A percentile compares a stretch with the other conserved stretches of the same genome.
Conservation (phyloP, 2,888 invertebrate species). For the Camptogramma bilineatum region DNA sequence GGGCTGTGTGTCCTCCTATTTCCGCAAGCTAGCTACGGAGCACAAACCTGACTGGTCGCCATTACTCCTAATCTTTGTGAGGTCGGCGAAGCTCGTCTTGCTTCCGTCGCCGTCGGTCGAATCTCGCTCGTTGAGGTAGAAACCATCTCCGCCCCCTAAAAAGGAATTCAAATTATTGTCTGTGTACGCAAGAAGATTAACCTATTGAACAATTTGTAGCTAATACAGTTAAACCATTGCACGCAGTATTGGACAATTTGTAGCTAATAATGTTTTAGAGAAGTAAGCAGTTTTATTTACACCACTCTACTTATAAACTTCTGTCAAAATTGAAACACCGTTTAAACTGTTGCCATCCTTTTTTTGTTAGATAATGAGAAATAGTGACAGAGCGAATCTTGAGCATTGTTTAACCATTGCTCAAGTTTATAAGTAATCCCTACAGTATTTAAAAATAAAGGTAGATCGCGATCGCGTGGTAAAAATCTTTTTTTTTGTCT, state of each 20-base stretch:
- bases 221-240: background rate
- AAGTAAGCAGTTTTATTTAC: too few relatives aligned
- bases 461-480: too few relatives aligned
- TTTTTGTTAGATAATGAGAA: too few relatives aligned
- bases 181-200: background rate
- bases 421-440: too few relatives aligned
- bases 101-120: constrained; percentile 85
- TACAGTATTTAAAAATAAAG: too few relatives aligned
- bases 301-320: too few relatives aligned
- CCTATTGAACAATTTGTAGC: too few relatives aligned
- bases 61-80: constrained; percentile 84
- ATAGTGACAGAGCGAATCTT: too few relatives aligned
- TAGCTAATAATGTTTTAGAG: background rate
- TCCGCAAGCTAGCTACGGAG: constrained; percentile 31
- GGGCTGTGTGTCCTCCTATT: constrained; percentile 48
- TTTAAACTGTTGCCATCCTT: too few relatives aligned
- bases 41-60: constrained; percentile 80
- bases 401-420: too few relatives aligned
- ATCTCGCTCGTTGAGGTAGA: constrained; percentile 79
- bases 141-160: constrained; percentile 75
- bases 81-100: constrained; percentile 90
- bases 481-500: too few relatives aligned
- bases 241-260: background rate
- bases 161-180: background rate
- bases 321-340: too few relatives aligned